A percentile compares a stretch with the other conserved stretches of the same genome.
These are phyloP conservation scores for Otocyon megalotis DNA, from an alignment of 2,113 vertebrate genomes.

Conservation along the genomic window DNA sequence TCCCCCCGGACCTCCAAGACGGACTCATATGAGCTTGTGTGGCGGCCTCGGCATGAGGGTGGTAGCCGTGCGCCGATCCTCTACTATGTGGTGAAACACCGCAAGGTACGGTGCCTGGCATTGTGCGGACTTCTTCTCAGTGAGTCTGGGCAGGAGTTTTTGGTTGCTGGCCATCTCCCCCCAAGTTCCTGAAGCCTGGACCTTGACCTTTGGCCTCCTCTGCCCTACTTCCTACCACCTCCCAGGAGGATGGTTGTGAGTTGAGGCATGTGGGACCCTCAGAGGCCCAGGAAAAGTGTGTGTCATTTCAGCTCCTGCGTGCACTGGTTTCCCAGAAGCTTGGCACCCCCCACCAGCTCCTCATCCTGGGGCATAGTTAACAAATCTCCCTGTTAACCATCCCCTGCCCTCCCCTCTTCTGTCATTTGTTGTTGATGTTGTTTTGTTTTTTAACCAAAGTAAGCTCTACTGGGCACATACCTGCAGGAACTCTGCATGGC, in stretches of 20 bases:
- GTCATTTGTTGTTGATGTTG: neutral
- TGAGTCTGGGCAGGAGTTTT: neutral
- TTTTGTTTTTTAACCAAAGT: constrained; percentile 26
- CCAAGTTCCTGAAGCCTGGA: neutral
- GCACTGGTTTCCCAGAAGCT: neutral
- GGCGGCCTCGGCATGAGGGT: constrained; percentile 94
- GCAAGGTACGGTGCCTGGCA: constrained; percentile 89
- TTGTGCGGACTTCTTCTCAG: neutral
- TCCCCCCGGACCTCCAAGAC: constrained; percentile 96
- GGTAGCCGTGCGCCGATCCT: constrained; percentile 88
- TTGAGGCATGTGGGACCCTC: neutral
- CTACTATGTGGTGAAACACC: constrained; percentile 96
- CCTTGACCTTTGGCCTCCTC: neutral
- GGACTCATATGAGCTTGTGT: constrained; percentile 96
- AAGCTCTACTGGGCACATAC: constrained; percentile 7
- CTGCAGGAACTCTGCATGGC: neutral
- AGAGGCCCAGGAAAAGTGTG: neutral
- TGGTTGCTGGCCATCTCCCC: neutral
- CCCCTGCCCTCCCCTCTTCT: neutral
- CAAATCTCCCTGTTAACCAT: neutral
- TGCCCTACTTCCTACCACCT: too few species aligned
- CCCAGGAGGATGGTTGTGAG: neutral
- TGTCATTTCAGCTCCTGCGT: neutral
- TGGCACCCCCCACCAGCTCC: neutral
- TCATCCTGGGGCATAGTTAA: too few species aligned